Evolutionary conservation across 53 echinoderm and acorn worm genomes (phyloP), one percentile per base, ranked within the genome.

Genomic region (Henricia sp.): DNA sequence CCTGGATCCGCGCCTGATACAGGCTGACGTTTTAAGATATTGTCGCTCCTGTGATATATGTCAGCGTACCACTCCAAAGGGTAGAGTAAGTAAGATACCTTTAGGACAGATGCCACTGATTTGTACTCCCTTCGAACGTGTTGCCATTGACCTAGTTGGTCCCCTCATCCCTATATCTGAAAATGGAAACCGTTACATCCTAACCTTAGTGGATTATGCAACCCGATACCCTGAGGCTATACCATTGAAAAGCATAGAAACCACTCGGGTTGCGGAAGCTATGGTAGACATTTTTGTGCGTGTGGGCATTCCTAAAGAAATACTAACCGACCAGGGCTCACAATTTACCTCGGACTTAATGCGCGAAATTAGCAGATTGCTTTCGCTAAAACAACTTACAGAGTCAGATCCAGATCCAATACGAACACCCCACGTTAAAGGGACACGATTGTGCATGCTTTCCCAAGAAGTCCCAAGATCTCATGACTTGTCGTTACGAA

Each of bases 61-160:
- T 70, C 90, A 90, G 58, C 69, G 78, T 16, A 90, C 76, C 23
- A 60, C 77, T 0, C 70, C 67, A 14, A 90, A 86, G 86, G 80
- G 80, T 3, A 54, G 63, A 17, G 50, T 68, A 6, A 69, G 58
- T 1, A 85, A 59, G 32, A 80, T 90, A 14, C 85, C 80, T 1
- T 26, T 85, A 30, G 90, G 85, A 16, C 26, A 34, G 32, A 66
- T 68, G 50, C 84, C 89, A 1, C 19, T 86, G 25, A 85, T 70
- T 32, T 78, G 69, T 17, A 56, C 20, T 6, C 80, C 78, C 8
- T 85, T 85, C 58, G 24, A 58, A 28, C 59, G 59, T 1, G 59
- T 83, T 13, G 83, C 83, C 16, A 37, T 60, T 1, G 68, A 83
- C 54, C 8, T 83, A 30, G 83, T 83, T n/a, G 83, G 83, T 10